These are phyloP conservation scores for Chaenocephalus aceratus DNA, from an alignment of 2,113 vertebrate species.

Conservation along the genomic window DNA sequence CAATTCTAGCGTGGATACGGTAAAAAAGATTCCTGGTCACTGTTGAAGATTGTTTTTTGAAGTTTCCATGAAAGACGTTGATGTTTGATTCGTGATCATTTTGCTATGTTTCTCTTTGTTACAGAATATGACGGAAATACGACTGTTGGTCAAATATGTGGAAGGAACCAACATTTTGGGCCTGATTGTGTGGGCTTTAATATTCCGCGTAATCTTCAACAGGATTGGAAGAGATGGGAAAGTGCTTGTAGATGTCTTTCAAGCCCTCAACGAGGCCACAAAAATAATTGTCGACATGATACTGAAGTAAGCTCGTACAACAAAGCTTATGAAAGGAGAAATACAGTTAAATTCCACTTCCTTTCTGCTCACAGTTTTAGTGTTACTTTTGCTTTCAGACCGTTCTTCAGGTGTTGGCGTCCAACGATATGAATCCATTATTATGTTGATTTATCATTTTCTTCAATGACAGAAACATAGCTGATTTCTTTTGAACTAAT, in stretches of 20 bases:
- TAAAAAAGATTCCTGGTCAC: neutral
- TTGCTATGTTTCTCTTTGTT: neutral
- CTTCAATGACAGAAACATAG: neutral
- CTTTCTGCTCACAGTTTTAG: neutral
- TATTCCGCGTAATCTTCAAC: neutral
- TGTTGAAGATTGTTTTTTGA: neutral
- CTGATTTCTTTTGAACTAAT: neutral
- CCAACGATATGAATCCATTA: neutral
- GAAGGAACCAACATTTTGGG: neutral
- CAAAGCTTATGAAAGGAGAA: neutral
- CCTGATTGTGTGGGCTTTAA: constrained; percentile 24
- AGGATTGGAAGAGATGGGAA: neutral
- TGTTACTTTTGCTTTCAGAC: neutral
- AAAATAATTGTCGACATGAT: neutral
- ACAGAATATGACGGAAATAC: neutral
- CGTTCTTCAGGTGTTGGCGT: neutral
- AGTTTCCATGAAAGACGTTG: neutral
- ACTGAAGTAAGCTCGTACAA: neutral
- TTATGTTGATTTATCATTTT: neutral
- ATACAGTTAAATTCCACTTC: neutral
- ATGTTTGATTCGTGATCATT: too few species aligned
- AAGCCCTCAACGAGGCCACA: neutral
- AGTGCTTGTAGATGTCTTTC: rapidly evolving
- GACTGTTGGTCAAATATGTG: neutral
- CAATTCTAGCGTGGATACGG: rapidly evolving